Evolutionary conservation across 2,797 vertebrate species (phyloP), one percentile per base, ranked within the genome.

Genomic region (Scleropages formosus): DNA sequence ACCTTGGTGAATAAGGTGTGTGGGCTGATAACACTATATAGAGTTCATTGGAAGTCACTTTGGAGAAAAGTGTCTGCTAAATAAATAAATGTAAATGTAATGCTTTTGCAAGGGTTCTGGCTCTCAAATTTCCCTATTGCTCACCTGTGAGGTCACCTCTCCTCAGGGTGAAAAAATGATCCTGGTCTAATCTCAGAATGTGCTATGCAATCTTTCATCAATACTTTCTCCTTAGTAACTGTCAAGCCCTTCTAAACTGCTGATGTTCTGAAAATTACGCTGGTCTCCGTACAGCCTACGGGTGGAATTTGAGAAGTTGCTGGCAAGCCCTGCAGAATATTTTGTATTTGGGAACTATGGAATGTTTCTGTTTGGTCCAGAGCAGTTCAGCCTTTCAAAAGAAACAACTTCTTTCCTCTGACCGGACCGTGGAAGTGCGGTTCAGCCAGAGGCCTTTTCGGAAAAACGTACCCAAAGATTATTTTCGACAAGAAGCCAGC

Each of bases 401-500:
- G 65, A 47, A 67, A 67, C 65, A 67, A 39, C 65, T 65, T 67
- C 31, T 67, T 67, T 67, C 44, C 65, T 67, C 56, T 72, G 51
- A 72, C 18, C 70, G 58, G 70, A 72, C 70, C 27, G 12, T 18
- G 56, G 70, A 39, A 44, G 51, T 12, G 72, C 16, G 31, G 70
- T 72, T 72, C 70, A 72, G 70, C 70, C 70, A 72, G 27, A 72
- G 70, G 70, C 22, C 56, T 22, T 11, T n/a, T 31, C 20, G 39
- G 24, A 72, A 58, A 31, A 39, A 39, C 4, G 24, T 24, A 39
- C 56, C 70, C 18, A 53, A 39, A 18, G 53, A 72, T 26, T 53
- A 72, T 70, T 39, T 56, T 67, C 39, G 65, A 53, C 27, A 59
- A 53, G 27, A 27, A 59, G 70, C 70, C 70, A 60, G 56, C 20